Base-by-base conservation (phyloP, 2,888 invertebrate species). In the Polymixis flavicincta region DNA sequence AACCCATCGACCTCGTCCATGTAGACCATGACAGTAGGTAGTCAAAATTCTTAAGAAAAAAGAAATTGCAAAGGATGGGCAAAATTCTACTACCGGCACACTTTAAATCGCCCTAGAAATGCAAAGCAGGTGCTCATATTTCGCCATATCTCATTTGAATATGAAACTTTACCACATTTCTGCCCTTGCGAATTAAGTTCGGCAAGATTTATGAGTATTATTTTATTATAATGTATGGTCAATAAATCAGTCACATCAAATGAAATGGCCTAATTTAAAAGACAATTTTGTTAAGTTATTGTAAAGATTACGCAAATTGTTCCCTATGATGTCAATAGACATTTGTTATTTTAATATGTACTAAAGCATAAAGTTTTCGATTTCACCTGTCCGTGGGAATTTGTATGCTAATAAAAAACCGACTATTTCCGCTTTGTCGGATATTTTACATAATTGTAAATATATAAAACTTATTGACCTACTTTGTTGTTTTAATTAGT, bases 301-400 rank as follows among this genome's bases (percentile, higher is more conserved):
- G 2, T 4, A 9, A 19, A 14, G 13, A 45, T 92, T 89, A 88
- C 82, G 84, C 85, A 69, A 83, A 52, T 42, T 76, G 68, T 87
- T 59, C 89, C 90, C 90, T 90, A 89, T 87, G 86, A 91, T 91
- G 86, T 90, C 85, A 91, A 89, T 71, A 81, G 68, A 74, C 86
- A 50, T 91, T 90, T 87, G 82, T 90, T 90, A 91, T 86, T 91
- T 87, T 90, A 91, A 90, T 90, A 74, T 64, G 72, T 88, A 85
- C 72, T n/a, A n/a, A n/a, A 85, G 88, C 90, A 91, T 90, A 88
- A 89, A 88, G 76, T 74, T 76, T 76, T 72, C 90, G 89, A 90
- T 93, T 93, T 94, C 92, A 92, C 92, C 85, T 80, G 83, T 77
- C 87, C 79, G 74, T 90, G 88, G 88, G 90, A 92, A 93, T 93